A percentile compares a stretch with the other conserved stretches of the same genome.
phyloP scores from a whole-genome alignment of 2,797 vertebrate species.

The Triplophysa bombifrons region DNA sequence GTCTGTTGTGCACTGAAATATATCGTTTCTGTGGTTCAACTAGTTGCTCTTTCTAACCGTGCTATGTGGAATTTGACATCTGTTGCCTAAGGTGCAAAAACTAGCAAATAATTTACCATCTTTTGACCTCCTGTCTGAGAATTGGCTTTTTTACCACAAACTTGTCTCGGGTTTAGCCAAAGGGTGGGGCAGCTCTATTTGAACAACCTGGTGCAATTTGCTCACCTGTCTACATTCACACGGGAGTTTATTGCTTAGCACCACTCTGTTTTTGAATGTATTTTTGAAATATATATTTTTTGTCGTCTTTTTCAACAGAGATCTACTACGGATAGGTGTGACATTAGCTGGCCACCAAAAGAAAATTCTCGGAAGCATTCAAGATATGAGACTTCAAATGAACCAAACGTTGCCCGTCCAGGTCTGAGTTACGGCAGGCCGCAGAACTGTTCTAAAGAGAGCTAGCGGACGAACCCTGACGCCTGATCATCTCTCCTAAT shows the following conservation, averaged over 20 bases:
- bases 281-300: conserved; percentile 17
- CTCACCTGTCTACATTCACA: conserved; percentile 54
- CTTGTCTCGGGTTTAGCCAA: conserved; percentile 20
- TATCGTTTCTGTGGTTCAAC: neutral
- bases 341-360: conserved; percentile 97
- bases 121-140: conserved; percentile 5
- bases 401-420: conserved; percentile 98
- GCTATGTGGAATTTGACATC: conserved; percentile 38
- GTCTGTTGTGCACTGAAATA: conserved; percentile 10
- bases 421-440: conserved; percentile 84
- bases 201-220: conserved; percentile 19
- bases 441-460: conserved; percentile 73
- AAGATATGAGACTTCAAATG: conserved; percentile 99
- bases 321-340: conserved; percentile 95
- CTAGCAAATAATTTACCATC: conserved; percentile 51
- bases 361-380: conserved; percentile 98
- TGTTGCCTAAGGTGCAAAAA: conserved; percentile 35
- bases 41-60: conserved; percentile 1
- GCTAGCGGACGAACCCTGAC: conserved; percentile 78
- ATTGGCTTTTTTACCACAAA: conserved; percentile 3
- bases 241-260: neutral
- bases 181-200: conserved; percentile 33
- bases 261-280: neutral
- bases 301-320: conserved; percentile 72
- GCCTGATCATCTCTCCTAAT: conserved; percentile 82